Conservation (phyloP, 2,797 vertebrate species). For the Tenualosa ilisha region DNA sequence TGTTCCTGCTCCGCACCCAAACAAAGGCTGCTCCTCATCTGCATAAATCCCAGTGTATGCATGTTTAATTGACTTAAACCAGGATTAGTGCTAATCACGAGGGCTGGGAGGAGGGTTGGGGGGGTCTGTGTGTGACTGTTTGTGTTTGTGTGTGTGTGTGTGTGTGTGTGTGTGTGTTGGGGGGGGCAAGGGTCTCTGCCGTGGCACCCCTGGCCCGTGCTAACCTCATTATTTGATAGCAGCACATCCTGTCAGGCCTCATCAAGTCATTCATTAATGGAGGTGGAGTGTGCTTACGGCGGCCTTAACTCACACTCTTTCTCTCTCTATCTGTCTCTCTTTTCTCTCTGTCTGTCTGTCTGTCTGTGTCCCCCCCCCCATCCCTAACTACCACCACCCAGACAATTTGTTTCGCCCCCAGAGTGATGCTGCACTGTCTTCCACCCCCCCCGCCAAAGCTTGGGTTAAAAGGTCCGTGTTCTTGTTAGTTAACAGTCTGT, state of each 20-base stretch:
- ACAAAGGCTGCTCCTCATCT: constrained; percentile 66
- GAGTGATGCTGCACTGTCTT: not conserved
- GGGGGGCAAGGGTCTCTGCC: constrained; percentile 59
- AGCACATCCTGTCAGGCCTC: constrained; percentile 71
- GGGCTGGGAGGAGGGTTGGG: not conserved
- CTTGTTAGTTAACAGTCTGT: constrained; percentile 44
- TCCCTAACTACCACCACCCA: not conserved
- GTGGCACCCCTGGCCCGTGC: constrained; percentile 72
- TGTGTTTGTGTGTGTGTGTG: not conserved
- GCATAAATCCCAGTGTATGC: constrained; percentile 68
- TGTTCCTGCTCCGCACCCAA: constrained; percentile 45
- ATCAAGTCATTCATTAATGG: constrained; percentile 74
- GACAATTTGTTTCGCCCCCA: constrained; percentile 19
- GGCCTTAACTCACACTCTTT: not conserved
- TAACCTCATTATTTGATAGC: constrained; percentile 81
- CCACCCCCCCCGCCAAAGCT: not conserved
- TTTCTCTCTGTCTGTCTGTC: not conserved
- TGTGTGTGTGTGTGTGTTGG: not conserved
- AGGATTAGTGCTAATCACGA: constrained; percentile 75
- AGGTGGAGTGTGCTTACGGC: not conserved
- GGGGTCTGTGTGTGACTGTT: not conserved
- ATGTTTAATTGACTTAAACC: constrained; percentile 79
- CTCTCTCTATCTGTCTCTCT: constrained; percentile 30
- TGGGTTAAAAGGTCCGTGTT: constrained; percentile 39
- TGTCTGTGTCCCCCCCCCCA: not conserved